Evolutionary conservation across 92 coral and sea anemone genomes (phyloP).

Genomic region (Parazoanthus atlanticus): DNA sequence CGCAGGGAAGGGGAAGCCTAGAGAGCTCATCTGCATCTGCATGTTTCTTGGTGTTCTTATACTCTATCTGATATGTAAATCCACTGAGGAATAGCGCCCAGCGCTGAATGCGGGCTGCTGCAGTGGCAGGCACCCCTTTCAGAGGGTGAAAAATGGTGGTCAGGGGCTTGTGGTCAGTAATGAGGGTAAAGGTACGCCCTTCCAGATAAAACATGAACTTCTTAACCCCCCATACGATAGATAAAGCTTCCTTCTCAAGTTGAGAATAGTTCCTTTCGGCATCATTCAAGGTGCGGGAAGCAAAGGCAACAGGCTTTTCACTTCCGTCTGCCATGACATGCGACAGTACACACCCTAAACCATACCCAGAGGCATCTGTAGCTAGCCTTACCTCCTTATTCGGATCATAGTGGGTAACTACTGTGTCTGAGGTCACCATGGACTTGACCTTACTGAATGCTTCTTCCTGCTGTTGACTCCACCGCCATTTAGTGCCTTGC

Average conservation of each 20-base stretch:
- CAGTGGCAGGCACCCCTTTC: constrained; percentile 15
- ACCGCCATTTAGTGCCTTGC: constrained; percentile 40
- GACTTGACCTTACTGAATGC: constrained; percentile 22
- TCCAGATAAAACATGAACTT: constrained; percentile 39
- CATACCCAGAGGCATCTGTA: constrained; percentile 53
- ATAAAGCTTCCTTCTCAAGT: constrained; percentile 27
- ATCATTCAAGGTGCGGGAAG: constrained; percentile 49
- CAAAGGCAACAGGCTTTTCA: constrained; percentile 36
- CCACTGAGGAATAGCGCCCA: constrained; percentile 32
- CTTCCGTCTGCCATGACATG: constrained; percentile 41
- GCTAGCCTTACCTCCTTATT: constrained; percentile 42
- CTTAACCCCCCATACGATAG: constrained; percentile 52
- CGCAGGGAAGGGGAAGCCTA: constrained; percentile 38
- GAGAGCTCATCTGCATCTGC: constrained; percentile 54
- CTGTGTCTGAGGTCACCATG: neutral
- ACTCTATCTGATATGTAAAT: constrained; percentile 42
- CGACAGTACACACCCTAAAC: constrained; percentile 37
- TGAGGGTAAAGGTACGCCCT: constrained; percentile 52
- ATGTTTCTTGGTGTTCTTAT: constrained; percentile 47
- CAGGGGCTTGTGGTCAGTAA: constrained; percentile 55
- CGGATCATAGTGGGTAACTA: constrained; percentile 43
- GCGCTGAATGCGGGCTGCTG: no score
- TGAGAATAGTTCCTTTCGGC: constrained; percentile 26
- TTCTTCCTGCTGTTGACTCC: constrained; percentile 29
- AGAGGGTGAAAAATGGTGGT: constrained; percentile 39